phyloP scores from a whole-genome alignment of 2,113 vertebrate genomes.

The Hiodon alosoides region DNA sequence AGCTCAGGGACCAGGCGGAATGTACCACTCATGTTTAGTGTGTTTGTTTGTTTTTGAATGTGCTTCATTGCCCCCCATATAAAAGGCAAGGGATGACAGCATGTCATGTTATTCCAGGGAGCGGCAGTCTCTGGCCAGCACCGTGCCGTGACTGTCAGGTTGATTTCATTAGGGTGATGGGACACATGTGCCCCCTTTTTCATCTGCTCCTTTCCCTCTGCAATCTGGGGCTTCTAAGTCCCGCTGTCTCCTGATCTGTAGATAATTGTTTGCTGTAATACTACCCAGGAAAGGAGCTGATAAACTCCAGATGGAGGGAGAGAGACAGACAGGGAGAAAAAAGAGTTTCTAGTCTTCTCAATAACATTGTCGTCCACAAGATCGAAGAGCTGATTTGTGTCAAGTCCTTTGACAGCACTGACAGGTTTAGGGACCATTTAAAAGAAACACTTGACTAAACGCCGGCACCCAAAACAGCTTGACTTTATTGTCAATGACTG shows the following conservation, averaged over 20 bases:
- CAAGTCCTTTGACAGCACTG: conserved; percentile 9
- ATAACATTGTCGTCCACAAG: conserved; percentile 4
- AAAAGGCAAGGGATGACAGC: neutral
- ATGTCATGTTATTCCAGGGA: neutral
- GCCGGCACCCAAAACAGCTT: conserved; percentile 7
- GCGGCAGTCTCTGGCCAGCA: conserved; percentile 29
- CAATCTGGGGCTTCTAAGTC: conserved; percentile 75
- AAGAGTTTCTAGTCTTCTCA: conserved; percentile 9
- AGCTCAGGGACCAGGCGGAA: neutral
- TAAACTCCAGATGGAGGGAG: conserved; percentile 83
- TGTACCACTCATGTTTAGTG: neutral
- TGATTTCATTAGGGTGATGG: conserved; percentile 76
- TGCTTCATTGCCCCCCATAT: conserved; percentile 9
- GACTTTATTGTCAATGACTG: neutral
- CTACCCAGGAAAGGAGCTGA: conserved; percentile 82
- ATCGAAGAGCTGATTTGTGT: conserved; percentile 16
- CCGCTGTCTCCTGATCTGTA: conserved; percentile 78
- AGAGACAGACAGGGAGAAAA: conserved; percentile 20
- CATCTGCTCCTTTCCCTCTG: conserved; percentile 65
- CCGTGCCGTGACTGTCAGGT: conserved; percentile 65
- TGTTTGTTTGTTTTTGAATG: conserved; percentile 22
- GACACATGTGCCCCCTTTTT: conserved; percentile 68
- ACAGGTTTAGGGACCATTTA: conserved; percentile 22
- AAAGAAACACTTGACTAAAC: conserved; percentile 12
- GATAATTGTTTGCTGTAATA: conserved; percentile 84